These are phyloP conservation scores for Megaptera novaeangliae DNA, from an alignment of 2,113 vertebrate genomes.

Conservation along the genomic window DNA sequence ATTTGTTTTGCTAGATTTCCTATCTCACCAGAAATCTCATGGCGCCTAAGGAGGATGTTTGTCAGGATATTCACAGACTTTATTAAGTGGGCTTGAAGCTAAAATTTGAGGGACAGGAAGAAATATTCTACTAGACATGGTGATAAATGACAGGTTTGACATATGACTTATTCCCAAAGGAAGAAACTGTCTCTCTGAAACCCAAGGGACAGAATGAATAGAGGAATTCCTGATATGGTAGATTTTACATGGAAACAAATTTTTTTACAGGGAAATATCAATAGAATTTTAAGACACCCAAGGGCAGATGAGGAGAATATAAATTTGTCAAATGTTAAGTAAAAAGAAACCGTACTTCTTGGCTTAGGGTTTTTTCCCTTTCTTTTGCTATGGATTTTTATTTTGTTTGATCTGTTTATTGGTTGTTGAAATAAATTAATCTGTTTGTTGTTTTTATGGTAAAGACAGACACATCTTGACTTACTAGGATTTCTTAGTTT, in stretches of 20 bases:
- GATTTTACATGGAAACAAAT: neutral
- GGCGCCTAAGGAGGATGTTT: neutral
- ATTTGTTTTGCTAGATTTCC: neutral
- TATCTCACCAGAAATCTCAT: neutral
- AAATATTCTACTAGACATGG: neutral
- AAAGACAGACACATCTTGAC: neutral
- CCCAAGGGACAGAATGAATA: neutral
- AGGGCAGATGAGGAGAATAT: conserved; percentile 13
- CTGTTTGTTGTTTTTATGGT: neutral
- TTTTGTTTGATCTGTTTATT: neutral
- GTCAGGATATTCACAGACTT: neutral
- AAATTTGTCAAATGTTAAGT: conserved; percentile 16
- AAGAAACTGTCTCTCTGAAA: conserved; percentile 6
- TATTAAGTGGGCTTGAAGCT: neutral
- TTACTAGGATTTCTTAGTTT: neutral
- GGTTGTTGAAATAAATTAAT: neutral
- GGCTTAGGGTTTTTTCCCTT: neutral
- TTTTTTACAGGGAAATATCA: neutral
- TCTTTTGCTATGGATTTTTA: neutral
- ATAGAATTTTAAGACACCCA: conserved; percentile 8
- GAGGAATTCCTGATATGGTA: neutral
- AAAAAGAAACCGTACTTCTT: neutral
- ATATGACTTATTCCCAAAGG: conserved; percentile 29
- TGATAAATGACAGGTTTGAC: conserved; percentile 10
- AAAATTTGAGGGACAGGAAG: neutral